Evolutionary conservation across 1,140 invertebrate species (phyloP).

Genomic region (Heliothis subflexa): DNA sequence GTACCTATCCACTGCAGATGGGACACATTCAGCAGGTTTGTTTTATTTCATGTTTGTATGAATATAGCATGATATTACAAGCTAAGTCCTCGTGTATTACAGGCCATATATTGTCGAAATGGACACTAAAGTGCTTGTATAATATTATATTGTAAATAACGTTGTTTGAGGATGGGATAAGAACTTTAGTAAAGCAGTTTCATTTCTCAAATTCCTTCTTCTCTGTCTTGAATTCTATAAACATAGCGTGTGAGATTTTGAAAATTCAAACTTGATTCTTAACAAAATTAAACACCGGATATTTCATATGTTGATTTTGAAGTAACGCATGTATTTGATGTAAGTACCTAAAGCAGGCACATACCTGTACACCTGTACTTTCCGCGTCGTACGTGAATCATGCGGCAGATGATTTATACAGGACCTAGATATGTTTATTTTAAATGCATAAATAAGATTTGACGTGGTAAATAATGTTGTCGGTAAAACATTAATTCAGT

Average conservation of each 20-base stretch:
- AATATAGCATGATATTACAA: constrained; percentile 7
- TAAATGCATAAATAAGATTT: too few species aligned
- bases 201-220: too few species aligned
- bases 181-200: too few species aligned
- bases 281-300: neutral
- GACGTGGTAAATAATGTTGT: neutral
- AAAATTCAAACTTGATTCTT: neutral
- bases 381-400: too few species aligned
- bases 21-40: constrained; percentile 26
- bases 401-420: neutral
- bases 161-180: too few species aligned
- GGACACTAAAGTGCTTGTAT: neutral
- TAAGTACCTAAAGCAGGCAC: too few species aligned
- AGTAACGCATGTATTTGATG: too few species aligned
- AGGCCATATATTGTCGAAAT: too few species aligned
- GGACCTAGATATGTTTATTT: too few species aligned
- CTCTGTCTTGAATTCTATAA: too few species aligned
- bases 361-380: too few species aligned
- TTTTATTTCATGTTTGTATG: constrained; percentile 16
- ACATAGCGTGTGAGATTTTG: too few species aligned
- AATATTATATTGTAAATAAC: neutral
- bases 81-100: neutral
- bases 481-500: neutral
- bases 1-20: constrained; percentile 17
- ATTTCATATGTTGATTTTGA: neutral